Percentiles rank a stretch among this genome's conserved stretches.
Evolutionary conservation across 2,797 vertebrate genomes (phyloP).

Genomic region (Spinus olivaceus): DNA sequence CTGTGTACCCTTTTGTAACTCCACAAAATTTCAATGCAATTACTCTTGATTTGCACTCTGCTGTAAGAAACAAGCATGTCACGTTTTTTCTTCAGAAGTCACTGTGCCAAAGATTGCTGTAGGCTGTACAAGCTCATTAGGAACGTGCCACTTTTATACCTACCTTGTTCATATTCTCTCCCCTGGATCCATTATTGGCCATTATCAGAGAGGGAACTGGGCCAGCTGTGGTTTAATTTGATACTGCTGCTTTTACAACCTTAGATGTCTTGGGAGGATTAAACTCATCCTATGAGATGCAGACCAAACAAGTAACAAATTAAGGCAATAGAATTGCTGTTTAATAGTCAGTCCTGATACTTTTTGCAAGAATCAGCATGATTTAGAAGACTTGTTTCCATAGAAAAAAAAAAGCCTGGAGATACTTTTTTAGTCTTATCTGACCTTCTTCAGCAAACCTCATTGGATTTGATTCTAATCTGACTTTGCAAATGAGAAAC

Average conservation of each 20-base stretch:
- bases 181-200: background rate
- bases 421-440: slow-evolving; percentile 20
- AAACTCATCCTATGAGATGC: background rate
- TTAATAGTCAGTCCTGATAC: background rate
- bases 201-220: background rate
- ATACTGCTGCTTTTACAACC: background rate
- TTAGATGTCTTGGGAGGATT: background rate
- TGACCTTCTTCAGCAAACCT: slow-evolving; percentile 19
- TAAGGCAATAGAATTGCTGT: background rate
- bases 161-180: background rate
- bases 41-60: slow-evolving; percentile 6
- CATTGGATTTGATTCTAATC: background rate
- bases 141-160: background rate
- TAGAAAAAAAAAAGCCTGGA: background rate
- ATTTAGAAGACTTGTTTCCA: background rate
- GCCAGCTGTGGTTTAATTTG: background rate
- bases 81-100: background rate
- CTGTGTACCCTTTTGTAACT: background rate
- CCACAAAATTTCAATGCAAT: slow-evolving; percentile 35
- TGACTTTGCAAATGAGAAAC: background rate
- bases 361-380: background rate
- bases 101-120: background rate
- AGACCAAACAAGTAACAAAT: background rate
- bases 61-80: background rate
- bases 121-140: background rate